Percentiles rank a stretch among this genome's conserved stretches.
phyloP scores from a whole-genome alignment of 1,140 invertebrate genomes.

The Atta cephalotes region DNA sequence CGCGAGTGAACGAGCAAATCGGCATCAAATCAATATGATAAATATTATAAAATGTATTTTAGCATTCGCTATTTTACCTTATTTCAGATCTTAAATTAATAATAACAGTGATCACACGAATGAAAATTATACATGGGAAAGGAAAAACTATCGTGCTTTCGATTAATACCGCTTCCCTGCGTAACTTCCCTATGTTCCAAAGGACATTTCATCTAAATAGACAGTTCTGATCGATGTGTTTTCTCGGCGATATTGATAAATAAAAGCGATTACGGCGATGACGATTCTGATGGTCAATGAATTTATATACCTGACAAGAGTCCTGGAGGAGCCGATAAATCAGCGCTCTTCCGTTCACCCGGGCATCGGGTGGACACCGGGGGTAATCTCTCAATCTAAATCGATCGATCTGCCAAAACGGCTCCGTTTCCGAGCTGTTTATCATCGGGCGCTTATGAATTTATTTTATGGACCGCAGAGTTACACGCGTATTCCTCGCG shows the following conservation, averaged over 20 bases:
- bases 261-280: constrained; percentile 78
- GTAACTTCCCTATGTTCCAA: constrained; percentile 26
- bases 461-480: constrained; percentile 68
- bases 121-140: neutral
- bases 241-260: constrained; percentile 76
- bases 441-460: constrained; percentile 76
- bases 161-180: neutral
- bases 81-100: neutral
- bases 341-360: constrained; percentile 58
- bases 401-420: constrained; percentile 80
- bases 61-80: neutral
- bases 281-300: constrained; percentile 76
- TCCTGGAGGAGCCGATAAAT: constrained; percentile 79
- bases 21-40: neutral
- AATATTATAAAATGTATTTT: neutral
- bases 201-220: constrained; percentile 70
- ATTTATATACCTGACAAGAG: constrained; percentile 77
- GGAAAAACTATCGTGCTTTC: neutral
- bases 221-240: constrained; percentile 73
- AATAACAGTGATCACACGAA: neutral
- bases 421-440: constrained; percentile 80
- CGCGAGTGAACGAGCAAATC: too few relatives aligned
- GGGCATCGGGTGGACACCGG: constrained; percentile 71
- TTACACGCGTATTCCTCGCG: constrained; percentile 51
- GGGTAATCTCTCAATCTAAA: constrained; percentile 84